Evolutionary conservation across 2,888 invertebrate species (phyloP).

Genomic region (Nycteola revayana): DNA sequence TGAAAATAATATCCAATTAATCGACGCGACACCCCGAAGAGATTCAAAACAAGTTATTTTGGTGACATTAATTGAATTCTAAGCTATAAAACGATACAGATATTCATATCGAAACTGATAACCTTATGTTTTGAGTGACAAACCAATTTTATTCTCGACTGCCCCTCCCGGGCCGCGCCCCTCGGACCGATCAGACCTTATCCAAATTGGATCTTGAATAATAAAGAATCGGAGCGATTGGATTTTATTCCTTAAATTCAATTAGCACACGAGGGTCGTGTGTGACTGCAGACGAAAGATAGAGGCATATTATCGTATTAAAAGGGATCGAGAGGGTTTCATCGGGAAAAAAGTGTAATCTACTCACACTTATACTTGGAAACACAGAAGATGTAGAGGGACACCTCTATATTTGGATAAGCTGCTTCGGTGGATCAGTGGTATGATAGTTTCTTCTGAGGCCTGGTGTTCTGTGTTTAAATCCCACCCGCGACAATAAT

Average conservation of each 20-base stretch:
- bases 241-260: constrained; percentile 84
- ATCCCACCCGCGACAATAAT: too few species aligned
- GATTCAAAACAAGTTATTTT: constrained; percentile 3
- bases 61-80: constrained; percentile 4
- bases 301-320: constrained; percentile 78
- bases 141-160: constrained; percentile 81
- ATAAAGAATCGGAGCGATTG: constrained; percentile 83
- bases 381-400: constrained; percentile 18
- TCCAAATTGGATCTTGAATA: constrained; percentile 84
- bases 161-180: constrained; percentile 61
- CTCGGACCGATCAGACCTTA: constrained; percentile 80
- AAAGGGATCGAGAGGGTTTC: constrained; percentile 66
- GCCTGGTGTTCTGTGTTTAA: too few species aligned
- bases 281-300: constrained; percentile 81
- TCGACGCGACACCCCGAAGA: too few species aligned
- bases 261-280: constrained; percentile 81
- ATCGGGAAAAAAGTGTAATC: constrained; percentile 35
- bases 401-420: too few species aligned
- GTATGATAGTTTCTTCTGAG: too few species aligned
- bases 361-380: constrained; percentile 24
- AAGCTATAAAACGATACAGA: constrained; percentile 25
- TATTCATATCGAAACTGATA: constrained; percentile 45
- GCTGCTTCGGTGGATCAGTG: too few species aligned
- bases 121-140: constrained; percentile 82
- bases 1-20: too few species aligned